Evolutionary conservation across 2,888 invertebrate genomes (phyloP), one percentile per base, ranked within the genome.

Genomic region (Dolomedes plantarius): DNA sequence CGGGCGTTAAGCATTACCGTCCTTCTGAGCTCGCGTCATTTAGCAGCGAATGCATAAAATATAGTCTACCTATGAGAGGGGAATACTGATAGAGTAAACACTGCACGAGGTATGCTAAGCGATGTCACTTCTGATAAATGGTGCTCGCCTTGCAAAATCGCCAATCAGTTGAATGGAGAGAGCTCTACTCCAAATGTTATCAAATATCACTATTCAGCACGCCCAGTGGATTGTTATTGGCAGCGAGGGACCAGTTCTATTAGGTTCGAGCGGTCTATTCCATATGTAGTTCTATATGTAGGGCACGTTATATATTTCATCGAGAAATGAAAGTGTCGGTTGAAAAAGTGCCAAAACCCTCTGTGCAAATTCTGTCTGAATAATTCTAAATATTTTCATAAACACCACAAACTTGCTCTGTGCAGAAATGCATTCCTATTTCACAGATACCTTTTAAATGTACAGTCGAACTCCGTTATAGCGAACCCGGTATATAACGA

Each of bases 91-190:
- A 56, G 56, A 56, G 56, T 56, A 56, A 56, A 56, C 56, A 56
- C 56, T 56, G 23, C 56, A 56, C 23, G 56, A 56, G 56, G 56
- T 56, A 56, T 56, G 56, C 56, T 23, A 56, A 56, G 56, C 56
- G 56, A 56, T 56, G 56, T 56, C 56, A 56, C 56, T 56, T 56
- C 23, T 56, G 56, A 56, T 56, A 56, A 56, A 56, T 56, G 56
- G 56, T 23, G 5, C 23, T 56, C 56, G 56, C 56, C 23, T 56
- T 23, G 56, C 56, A 19, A 56, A 56, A 56, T 56, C 56, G 23
- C 56, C 56, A 56, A 56, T 56, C 56, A 56, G 56, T 23, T 56
- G 56, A 56, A 56, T 56, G 56, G 56, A 56, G 56, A 23, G 23
- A 56, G 23, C 11, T 13, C 23, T 23, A 56, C 23, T 23, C 56